phyloP scores from a whole-genome alignment of 2,113 vertebrate species.

The Scophthalmus maximus region DNA sequence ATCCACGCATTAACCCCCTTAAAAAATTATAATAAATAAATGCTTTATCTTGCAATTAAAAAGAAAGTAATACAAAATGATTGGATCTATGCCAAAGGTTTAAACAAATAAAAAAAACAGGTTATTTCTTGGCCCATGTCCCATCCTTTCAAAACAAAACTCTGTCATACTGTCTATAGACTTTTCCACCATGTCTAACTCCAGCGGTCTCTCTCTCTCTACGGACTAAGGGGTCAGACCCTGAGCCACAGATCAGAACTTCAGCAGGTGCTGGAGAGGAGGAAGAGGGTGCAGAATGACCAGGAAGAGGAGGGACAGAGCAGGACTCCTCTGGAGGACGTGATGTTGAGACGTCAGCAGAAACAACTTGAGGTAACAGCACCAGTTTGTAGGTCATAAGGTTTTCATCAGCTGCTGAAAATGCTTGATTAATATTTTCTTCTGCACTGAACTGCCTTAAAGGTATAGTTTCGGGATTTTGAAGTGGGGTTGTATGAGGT shows the following conservation, averaged over 20 bases:
- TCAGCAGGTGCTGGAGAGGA: constrained; percentile 78
- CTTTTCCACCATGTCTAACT: not conserved
- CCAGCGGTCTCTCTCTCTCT: not conserved
- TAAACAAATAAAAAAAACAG: too few relatives aligned
- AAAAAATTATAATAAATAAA: too few relatives aligned
- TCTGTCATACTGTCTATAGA: not conserved
- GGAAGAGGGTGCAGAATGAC: constrained; percentile 74
- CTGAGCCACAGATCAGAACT: constrained; percentile 80
- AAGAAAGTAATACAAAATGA: too few relatives aligned
- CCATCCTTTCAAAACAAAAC: too few relatives aligned
- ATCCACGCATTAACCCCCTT: too few relatives aligned
- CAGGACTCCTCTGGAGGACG: constrained; percentile 74
- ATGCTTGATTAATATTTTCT: not conserved
- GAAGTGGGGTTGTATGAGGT: too few relatives aligned
- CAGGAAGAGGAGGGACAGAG: constrained; percentile 67
- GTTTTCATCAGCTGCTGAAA: not conserved
- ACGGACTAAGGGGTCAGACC: constrained; percentile 70
- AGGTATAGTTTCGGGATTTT: too few relatives aligned
- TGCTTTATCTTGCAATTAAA: too few relatives aligned
- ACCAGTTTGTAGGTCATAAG: not conserved
- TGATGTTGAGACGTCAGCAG: constrained; percentile 76
- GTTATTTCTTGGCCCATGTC: too few relatives aligned
- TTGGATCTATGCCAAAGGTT: too few relatives aligned
- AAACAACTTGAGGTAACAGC: constrained; percentile 73
- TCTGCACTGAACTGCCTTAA: too few relatives aligned